phyloP scores from a whole-genome alignment of 2,113 vertebrate genomes.

The Dinomys branickii region DNA sequence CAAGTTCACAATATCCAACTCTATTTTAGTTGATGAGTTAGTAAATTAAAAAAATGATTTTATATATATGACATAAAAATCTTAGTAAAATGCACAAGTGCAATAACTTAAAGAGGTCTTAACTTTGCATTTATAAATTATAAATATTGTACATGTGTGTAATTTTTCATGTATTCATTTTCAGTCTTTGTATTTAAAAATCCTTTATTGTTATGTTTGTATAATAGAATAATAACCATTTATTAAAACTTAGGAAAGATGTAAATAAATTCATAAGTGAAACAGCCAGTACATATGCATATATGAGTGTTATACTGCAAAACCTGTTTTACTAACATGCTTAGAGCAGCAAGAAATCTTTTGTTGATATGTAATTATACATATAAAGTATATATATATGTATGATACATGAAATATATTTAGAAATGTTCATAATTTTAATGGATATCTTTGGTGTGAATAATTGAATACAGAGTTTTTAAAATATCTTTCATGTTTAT shows the following conservation, averaged over 20 bases:
- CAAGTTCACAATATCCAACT: conserved; percentile 77
- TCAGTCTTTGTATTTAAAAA: conserved; percentile 90
- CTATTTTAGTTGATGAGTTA: conserved; percentile 80
- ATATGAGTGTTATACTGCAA: conserved; percentile 80
- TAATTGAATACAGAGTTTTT: conserved; percentile 90
- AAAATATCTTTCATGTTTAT: conserved; percentile 84
- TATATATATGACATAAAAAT: conserved; percentile 78
- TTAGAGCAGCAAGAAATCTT: conserved; percentile 82
- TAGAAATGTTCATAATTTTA: conserved; percentile 90
- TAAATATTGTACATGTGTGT: conserved; percentile 92
- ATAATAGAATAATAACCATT: conserved; percentile 84
- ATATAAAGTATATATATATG: conserved; percentile 88
- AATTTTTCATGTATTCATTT: conserved; percentile 90
- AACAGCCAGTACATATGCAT: conserved; percentile 82
- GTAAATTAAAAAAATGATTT: conserved; percentile 82
- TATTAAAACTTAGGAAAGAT: conserved; percentile 83
- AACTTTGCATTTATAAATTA: conserved; percentile 91
- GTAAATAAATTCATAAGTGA: conserved; percentile 86
- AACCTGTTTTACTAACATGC: conserved; percentile 81
- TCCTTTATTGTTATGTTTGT: conserved; percentile 86
- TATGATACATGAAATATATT: conserved; percentile 90
- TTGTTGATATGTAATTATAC: conserved; percentile 90
- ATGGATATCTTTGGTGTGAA: conserved; percentile 88
- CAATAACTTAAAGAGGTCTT: conserved; percentile 91
- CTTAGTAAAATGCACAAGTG: conserved; percentile 89